Evolutionary conservation across 2,888 invertebrate genomes (phyloP).

Genomic region (Cheilosia vulpina): DNA sequence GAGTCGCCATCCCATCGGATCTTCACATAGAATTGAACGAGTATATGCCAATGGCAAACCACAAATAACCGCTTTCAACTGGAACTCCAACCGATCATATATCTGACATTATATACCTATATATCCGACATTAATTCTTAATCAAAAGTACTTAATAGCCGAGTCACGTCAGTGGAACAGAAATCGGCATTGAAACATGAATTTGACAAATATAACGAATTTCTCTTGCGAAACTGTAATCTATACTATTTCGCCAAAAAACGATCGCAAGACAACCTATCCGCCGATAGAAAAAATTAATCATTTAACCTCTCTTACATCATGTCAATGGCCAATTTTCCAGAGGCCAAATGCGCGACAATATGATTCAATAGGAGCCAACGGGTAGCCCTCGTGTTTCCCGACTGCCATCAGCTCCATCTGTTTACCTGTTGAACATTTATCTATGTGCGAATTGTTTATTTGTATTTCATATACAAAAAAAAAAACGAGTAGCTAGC

Average conservation of each 20-base stretch:
- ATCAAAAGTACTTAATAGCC: slow-evolving; percentile 26
- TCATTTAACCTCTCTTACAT: too few relatives aligned
- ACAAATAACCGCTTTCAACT: slow-evolving; percentile 18
- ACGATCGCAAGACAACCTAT: not conserved
- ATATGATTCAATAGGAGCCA: too few relatives aligned
- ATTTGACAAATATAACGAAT: not conserved
- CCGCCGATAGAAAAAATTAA: too few relatives aligned
- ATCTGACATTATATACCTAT: slow-evolving; percentile 11
- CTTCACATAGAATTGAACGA: not conserved
- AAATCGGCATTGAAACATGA: slow-evolving; percentile 17
- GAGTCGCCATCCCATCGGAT: not conserved
- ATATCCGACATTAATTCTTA: slow-evolving; percentile 24
- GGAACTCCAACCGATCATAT: not conserved
- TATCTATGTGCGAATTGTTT: slow-evolving; percentile 8
- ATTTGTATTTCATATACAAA: not conserved
- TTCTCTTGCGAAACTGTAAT: not conserved
- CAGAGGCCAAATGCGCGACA: too few relatives aligned
- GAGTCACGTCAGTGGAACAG: slow-evolving; percentile 22
- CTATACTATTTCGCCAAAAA: not conserved
- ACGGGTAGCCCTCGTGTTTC: too few relatives aligned
- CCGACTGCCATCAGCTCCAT: too few relatives aligned
- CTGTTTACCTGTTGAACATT: too few relatives aligned
- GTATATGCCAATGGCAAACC: not conserved
- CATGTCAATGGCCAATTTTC: too few relatives aligned
- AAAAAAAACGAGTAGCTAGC: not conserved